Evolutionary conservation across 2,113 vertebrate genomes (phyloP).

Genomic region (Prochilodus magdalenae): DNA sequence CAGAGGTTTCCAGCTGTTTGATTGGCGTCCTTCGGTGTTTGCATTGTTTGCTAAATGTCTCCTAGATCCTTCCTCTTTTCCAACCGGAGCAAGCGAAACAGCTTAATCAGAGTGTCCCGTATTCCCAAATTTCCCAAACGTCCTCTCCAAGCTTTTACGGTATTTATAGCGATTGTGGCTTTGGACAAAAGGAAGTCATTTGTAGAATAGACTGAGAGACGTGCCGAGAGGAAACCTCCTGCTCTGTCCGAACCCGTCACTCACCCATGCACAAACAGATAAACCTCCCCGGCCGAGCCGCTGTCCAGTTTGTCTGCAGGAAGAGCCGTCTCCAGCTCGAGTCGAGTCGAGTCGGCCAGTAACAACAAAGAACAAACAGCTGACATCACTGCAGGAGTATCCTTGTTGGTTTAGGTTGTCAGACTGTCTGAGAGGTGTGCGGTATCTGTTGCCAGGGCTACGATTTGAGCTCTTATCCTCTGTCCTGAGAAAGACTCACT

Average conservation of each 20-base stretch:
- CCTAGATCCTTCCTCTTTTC: neutral
- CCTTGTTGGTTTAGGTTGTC: constrained; percentile 35
- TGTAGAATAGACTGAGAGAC: constrained; percentile 1
- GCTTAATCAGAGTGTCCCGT: neutral
- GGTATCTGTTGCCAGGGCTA: constrained; percentile 42
- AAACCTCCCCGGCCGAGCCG: constrained; percentile 29
- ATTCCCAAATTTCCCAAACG: neutral
- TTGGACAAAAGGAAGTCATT: neutral
- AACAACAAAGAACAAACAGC: constrained; percentile 62
- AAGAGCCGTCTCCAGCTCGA: constrained; percentile 48
- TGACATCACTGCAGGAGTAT: constrained; percentile 45
- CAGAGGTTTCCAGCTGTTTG: neutral
- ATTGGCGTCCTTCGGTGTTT: neutral
- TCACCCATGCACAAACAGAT: constrained; percentile 34
- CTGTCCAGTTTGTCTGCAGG: constrained; percentile 61
- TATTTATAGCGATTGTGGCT: neutral
- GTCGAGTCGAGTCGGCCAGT: constrained; percentile 58
- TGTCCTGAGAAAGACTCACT: constrained; percentile 25
- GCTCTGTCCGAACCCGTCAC: constrained; percentile 16
- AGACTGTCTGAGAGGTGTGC: constrained; percentile 38
- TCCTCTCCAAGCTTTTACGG: neutral
- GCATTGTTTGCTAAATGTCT: neutral
- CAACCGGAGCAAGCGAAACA: neutral
- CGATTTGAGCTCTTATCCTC: constrained; percentile 44
- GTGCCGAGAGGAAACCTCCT: neutral